phyloP scores from a whole-genome alignment of 2,888 invertebrate genomes.

The Apocheima hispidaria region DNA sequence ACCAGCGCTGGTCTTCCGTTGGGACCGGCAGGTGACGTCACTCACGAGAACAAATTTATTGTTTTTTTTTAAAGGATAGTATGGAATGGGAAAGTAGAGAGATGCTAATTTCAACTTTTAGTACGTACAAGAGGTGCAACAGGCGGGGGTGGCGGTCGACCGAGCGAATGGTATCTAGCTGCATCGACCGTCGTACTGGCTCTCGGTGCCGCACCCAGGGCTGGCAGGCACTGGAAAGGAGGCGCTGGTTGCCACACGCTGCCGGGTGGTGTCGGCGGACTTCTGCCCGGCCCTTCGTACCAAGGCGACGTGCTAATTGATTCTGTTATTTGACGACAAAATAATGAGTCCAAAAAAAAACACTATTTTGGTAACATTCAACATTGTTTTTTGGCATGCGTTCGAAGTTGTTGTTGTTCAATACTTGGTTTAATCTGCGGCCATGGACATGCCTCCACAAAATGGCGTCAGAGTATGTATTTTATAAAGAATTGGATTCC shows the following conservation, averaged over 20 bases:
- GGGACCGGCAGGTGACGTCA: too few relatives aligned
- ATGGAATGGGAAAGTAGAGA: too few relatives aligned
- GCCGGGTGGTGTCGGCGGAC: constrained; percentile 74
- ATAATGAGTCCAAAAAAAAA: background rate
- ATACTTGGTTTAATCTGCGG: too few relatives aligned
- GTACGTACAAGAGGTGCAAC: constrained; percentile 3
- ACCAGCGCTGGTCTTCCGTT: too few relatives aligned
- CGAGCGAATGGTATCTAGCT: constrained; percentile 73
- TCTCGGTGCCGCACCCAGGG: constrained; percentile 72
- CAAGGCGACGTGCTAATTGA: constrained; percentile 60
- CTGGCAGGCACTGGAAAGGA: constrained; percentile 74
- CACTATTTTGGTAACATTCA: background rate
- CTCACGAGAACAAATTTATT: too few relatives aligned
- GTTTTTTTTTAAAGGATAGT: background rate
- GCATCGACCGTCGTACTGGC: constrained; percentile 74
- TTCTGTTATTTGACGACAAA: constrained; percentile 50
- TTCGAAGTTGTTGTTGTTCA: too few relatives aligned
- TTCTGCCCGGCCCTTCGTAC: constrained; percentile 58
- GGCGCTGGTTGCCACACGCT: constrained; percentile 81
- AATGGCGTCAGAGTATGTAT: too few relatives aligned
- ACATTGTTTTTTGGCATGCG: background rate
- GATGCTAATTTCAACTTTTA: background rate
- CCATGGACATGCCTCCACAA: too few relatives aligned
- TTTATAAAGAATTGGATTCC: too few relatives aligned
- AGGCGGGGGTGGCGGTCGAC: constrained; percentile 62